Evolutionary conservation across 1,140 invertebrate species (phyloP), one percentile per base, ranked within the genome.

Genomic region (Pseudachorutes palmiensis): DNA sequence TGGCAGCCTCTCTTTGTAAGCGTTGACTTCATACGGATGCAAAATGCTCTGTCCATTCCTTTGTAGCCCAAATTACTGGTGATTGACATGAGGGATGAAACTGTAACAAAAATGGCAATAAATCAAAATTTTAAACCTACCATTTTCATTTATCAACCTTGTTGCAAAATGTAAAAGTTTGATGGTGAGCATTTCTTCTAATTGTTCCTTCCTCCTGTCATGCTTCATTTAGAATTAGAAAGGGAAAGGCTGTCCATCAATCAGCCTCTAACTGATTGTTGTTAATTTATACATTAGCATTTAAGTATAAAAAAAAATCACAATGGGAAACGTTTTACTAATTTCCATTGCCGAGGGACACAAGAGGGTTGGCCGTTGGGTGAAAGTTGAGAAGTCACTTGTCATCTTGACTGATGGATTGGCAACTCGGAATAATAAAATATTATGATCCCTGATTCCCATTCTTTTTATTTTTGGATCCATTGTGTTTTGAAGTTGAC

Each of bases 1-100:
- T 98, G 95, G 76, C 95, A 97, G 14, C 94, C 95, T 76, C 94
- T 81, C 81, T 98, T 98, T 22, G 94, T 97, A 28, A 98, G 82
- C 0, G 95, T 97, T 26, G 94, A 97, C 76, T 98, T 97, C 94
- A 98, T 98, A 69, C 95, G 84, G 14, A 98, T 84, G 79, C 94
- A 97, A 80, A 97, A 97, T 1, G 92, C 90, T 74, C 94, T 80
- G 73, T 96, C 92, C 77, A 90, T 86, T 5, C 92, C 91, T 77
- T 91, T 88, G 79, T 88, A 92, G 61, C 85, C 82, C 55, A 83
- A 87, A 72, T 85, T 87, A 1, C 85, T 84, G 41, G 84, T 84
- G 65, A 92, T 76, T 19, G 86, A 86, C 94, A 97, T 97, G 72
- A 88, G 83, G 63, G 90, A 86, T 26, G 91, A 91, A 76, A 94